Conservation (phyloP, 2,113 vertebrate species). For the Cheilinus undulatus region DNA sequence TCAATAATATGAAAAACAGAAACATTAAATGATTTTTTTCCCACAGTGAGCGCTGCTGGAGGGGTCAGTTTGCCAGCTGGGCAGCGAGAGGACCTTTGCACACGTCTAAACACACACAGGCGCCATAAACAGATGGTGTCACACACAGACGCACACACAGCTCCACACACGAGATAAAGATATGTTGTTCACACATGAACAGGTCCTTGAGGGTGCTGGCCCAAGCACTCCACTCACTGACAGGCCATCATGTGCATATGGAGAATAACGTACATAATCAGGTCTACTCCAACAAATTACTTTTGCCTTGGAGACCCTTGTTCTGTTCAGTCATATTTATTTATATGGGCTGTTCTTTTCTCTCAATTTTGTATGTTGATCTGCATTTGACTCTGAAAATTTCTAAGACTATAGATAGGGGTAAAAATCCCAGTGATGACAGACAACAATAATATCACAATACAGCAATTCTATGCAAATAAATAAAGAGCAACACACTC, state of each 20-base stretch:
- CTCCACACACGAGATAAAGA: conserved; percentile 1
- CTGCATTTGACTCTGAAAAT: background rate
- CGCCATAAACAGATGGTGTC: conserved; percentile 33
- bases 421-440: too few species aligned
- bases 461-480: too few species aligned
- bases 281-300: background rate
- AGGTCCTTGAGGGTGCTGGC: conserved; percentile 13
- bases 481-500: too few species aligned
- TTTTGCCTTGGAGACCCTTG: conserved; percentile 5
- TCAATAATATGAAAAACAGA: conserved; percentile 11
- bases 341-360: background rate
- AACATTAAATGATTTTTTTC: conserved; percentile 12
- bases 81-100: conserved; percentile 63
- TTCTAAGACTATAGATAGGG: background rate
- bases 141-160: conserved; percentile 15
- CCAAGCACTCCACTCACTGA: conserved; percentile 30
- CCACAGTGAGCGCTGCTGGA: conserved; percentile 22
- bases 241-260: background rate
- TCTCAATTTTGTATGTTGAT: background rate
- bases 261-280: background rate
- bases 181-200: conserved; percentile 42
- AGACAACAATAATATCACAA: too few species aligned
- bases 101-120: conserved; percentile 58
- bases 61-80: conserved; percentile 57
- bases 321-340: conserved; percentile 2